These are phyloP conservation scores for Cryptotis parvus DNA, from an alignment of 2,113 vertebrate species.

Conservation along the genomic window DNA sequence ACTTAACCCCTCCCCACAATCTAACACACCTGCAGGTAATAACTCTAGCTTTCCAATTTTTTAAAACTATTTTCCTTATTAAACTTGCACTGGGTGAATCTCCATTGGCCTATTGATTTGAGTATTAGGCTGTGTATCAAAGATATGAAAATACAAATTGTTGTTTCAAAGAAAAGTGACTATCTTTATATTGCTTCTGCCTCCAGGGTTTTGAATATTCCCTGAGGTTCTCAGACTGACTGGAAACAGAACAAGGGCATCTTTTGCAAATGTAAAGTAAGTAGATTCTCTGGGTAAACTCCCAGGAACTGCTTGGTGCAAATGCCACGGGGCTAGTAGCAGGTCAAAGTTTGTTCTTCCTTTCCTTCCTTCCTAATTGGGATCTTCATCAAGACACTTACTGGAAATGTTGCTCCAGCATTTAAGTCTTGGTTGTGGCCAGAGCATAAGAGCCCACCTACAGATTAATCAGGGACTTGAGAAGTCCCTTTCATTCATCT, in stretches of 20 bases:
- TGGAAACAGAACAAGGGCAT: not conserved
- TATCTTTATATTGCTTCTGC: conserved; percentile 55
- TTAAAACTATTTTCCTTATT: conserved; percentile 80
- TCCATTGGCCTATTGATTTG: conserved; percentile 70
- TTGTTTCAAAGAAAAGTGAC: conserved; percentile 71
- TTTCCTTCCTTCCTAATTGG: not conserved
- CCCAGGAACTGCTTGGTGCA: not conserved
- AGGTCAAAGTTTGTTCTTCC: not conserved
- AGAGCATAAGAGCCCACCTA: not conserved
- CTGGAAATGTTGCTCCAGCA: not conserved
- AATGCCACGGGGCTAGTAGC: not conserved
- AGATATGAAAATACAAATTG: conserved; percentile 77
- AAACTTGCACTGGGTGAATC: conserved; percentile 75
- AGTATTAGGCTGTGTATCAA: conserved; percentile 68
- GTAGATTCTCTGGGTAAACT: not conserved
- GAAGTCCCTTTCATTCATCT: not conserved
- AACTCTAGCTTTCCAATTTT: conserved; percentile 38
- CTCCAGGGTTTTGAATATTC: conserved; percentile 54
- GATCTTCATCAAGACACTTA: not conserved
- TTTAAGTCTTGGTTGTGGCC: not conserved
- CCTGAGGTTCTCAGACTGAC: conserved; percentile 16
- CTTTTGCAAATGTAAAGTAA: conserved; percentile 4
- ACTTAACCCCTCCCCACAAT: not conserved
- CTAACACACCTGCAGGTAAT: conserved; percentile 74
- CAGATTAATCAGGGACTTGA: not conserved